These are phyloP conservation scores for Brevimyrus niger DNA, from an alignment of 2,113 vertebrate genomes.

Conservation along the genomic window DNA sequence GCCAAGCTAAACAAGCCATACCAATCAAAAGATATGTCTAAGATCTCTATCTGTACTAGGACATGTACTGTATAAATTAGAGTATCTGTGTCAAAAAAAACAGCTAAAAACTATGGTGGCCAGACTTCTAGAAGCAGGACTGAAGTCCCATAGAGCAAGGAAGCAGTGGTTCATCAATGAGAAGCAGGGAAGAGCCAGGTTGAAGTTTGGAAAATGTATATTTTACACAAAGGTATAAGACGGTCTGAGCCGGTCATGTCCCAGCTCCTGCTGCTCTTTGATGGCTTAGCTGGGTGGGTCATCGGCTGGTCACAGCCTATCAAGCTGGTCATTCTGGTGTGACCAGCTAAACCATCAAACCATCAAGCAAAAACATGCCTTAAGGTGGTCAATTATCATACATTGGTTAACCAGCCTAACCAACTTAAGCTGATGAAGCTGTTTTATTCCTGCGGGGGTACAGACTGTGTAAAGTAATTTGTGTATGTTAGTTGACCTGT, in stretches of 20 bases:
- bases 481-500: conserved; percentile 62
- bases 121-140: not conserved
- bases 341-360: not conserved
- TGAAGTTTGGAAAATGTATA: not conserved
- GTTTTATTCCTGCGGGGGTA: not conserved
- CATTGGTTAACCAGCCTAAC: not conserved
- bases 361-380: not conserved
- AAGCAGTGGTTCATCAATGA: not conserved
- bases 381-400: not conserved
- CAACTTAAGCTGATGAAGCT: not conserved
- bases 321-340: not conserved
- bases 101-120: not conserved
- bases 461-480: not conserved
- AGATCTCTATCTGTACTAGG: not conserved
- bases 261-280: not conserved
- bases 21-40: not conserved
- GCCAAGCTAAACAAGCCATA: not conserved
- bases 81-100: not conserved
- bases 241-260: not conserved
- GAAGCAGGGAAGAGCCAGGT: not conserved
- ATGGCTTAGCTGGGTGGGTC: not conserved
- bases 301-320: not conserved
- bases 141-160: not conserved
- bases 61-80: not conserved
- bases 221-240: not conserved